These are phyloP conservation scores for Lochmaea crataegi DNA, from an alignment of 2,888 invertebrate species.

Conservation along the genomic window DNA sequence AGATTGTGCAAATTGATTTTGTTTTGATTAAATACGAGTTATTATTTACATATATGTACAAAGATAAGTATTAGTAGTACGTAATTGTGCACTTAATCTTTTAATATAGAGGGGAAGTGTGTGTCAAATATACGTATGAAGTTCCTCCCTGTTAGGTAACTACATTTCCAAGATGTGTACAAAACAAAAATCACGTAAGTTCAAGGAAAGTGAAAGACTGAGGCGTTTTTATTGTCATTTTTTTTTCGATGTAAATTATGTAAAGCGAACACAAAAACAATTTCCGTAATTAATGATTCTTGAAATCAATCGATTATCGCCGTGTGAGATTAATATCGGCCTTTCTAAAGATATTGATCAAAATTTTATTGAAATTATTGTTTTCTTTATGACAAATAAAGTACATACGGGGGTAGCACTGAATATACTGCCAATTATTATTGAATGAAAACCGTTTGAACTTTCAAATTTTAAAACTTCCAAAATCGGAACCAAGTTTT, in stretches of 20 bases:
- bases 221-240: slow-evolving; percentile 33
- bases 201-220: slow-evolving; percentile 37
- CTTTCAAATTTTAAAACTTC: too few species aligned
- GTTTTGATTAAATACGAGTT: too few species aligned
- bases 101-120: too few species aligned
- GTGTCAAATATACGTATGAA: too few species aligned
- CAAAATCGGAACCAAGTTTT: too few species aligned
- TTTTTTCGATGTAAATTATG: slow-evolving; percentile 25
- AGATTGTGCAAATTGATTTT: too few species aligned
- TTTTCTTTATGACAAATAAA: slow-evolving; percentile 31
- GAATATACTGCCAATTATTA: neutral
- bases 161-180: too few species aligned
- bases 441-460: too few species aligned
- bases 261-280: slow-evolving; percentile 31
- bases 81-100: too few species aligned
- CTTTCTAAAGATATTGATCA: slow-evolving; percentile 47
- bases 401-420: neutral
- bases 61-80: too few species aligned
- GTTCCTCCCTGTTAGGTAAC: too few species aligned
- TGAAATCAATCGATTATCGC: slow-evolving; percentile 38
- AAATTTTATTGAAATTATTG: slow-evolving; percentile 18
- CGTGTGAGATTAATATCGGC: slow-evolving; percentile 41
- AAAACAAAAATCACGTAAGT: neutral
- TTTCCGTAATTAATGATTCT: slow-evolving; percentile 34
- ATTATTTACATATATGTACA: too few species aligned